phyloP scores from a whole-genome alignment of 2,797 vertebrate genomes.

The Premnoplex brunnescens region DNA sequence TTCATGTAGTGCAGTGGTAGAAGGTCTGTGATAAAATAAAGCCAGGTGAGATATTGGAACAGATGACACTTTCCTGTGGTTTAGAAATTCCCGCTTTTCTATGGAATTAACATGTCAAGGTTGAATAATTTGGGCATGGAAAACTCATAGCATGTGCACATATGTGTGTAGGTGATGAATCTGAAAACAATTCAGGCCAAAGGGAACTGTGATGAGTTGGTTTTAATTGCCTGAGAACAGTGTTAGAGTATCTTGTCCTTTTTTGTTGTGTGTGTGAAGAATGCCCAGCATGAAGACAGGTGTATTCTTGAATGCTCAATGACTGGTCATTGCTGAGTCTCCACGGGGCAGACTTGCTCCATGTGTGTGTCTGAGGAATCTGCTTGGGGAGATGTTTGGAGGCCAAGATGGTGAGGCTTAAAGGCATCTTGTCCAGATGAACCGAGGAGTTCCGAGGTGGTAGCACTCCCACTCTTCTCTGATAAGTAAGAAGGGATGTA shows the following conservation, averaged over 20 bases:
- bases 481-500: not conserved
- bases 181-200: not conserved
- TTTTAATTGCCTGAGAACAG: not conserved
- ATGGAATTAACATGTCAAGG: not conserved
- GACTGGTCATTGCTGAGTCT: not conserved
- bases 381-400: not conserved
- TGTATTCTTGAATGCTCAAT: not conserved
- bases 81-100: not conserved
- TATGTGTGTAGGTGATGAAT: not conserved
- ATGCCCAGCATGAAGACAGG: not conserved
- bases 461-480: not conserved
- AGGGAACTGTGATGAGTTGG: not conserved
- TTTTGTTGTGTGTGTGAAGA: not conserved
- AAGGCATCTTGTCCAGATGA: not conserved
- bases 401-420: not conserved
- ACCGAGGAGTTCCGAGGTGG: not conserved
- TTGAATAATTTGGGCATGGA: not conserved
- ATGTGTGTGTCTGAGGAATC: not conserved
- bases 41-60: not conserved
- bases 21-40: not conserved
- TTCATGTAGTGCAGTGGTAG: not conserved
- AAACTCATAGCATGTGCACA: not conserved
- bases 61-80: not conserved
- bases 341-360: not conserved
- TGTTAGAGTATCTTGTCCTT: not conserved